Base-by-base conservation (phyloP, 2,797 vertebrate species). In the Phaenicophaeus curvirostris region DNA sequence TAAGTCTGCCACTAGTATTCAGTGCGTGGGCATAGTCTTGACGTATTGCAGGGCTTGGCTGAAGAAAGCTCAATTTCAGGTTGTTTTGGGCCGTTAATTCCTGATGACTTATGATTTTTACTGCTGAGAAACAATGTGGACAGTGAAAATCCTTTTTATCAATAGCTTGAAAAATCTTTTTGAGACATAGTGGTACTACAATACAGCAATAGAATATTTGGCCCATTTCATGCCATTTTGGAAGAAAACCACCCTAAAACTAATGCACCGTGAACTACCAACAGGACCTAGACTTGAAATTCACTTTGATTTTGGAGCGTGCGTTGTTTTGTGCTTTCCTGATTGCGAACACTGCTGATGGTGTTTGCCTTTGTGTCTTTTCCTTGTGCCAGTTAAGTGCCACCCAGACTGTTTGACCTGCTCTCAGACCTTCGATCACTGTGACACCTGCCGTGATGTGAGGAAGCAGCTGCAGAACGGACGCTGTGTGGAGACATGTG, bases 361-460 rank as follows among this genome's bases (percentile, higher is more conserved):
- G 4, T 10, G 59, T n/a, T 59, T 50, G 42, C 33, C 59, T 44
- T 71, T 37, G 25, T 85, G 42, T 91, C 85, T 94, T 68, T 31
- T 66, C 81, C 90, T 71, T 13, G 41, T 95, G 95, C 28, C 95
- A 99, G 99, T 96, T 53, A 97, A 59, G 61, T 99, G 99, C 96
- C 98, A 98, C 41, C 72, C 97, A 2, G 98, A 99, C 97, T 99
- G 99, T 68, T 87, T 98, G 96, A 98, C 98, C 16, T 99, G 99
- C 92, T 98, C 97, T 11, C 98, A 86, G n/a, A 96, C 97, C 46
- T 95, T 98, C 3, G 98, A 98, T 65, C 97, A 54, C 87, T 99
- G 99, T 79, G 97, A 98, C 21, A 96, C 98, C 97, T 99, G 99
- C 96, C 98, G 73, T 23, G 98, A 99, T 73, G 74, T 98, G 1